These are phyloP conservation scores for Cylloceria caligata DNA, from an alignment of 2,888 invertebrate species.

Conservation along the genomic window DNA sequence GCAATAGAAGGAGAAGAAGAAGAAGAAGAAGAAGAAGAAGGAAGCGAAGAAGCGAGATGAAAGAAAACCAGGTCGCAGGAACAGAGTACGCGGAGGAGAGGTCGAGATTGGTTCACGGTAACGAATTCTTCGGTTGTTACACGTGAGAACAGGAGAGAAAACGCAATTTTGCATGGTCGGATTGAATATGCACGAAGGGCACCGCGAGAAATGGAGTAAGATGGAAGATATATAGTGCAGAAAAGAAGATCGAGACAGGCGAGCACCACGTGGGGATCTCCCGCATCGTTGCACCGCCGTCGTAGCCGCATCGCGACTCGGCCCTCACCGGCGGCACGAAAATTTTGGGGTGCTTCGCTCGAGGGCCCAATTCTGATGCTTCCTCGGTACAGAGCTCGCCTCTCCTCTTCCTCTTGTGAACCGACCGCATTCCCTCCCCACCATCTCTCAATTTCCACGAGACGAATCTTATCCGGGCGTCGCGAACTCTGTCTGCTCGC, in stretches of 20 bases:
- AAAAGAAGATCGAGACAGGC: slow-evolving; percentile 10
- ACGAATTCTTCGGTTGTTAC: slow-evolving; percentile 54
- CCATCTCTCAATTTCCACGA: slow-evolving; percentile 70
- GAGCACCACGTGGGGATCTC: slow-evolving; percentile 76
- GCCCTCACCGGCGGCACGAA: slow-evolving; percentile 75
- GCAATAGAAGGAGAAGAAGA: slow-evolving; percentile 10
- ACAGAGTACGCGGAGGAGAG: slow-evolving; percentile 41
- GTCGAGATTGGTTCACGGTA: slow-evolving; percentile 54
- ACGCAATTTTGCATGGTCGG: not conserved
- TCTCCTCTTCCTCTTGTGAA: slow-evolving; percentile 75
- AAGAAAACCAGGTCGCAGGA: slow-evolving; percentile 61
- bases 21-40: slow-evolving; percentile 48
- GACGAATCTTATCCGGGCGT: slow-evolving; percentile 66
- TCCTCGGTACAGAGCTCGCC: slow-evolving; percentile 70
- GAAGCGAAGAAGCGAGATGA: slow-evolving; percentile 54
- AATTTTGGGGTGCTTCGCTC: slow-evolving; percentile 70
- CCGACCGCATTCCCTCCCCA: slow-evolving; percentile 83
- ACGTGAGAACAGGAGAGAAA: slow-evolving; percentile 35
- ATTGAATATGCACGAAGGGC: not conserved
- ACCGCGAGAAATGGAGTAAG: no score
- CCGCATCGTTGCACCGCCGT: slow-evolving; percentile 36
- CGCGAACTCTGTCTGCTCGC: slow-evolving; percentile 48
- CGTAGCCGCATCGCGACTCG: slow-evolving; percentile 70
- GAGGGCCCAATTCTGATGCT: slow-evolving; percentile 49
- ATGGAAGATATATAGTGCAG: not conserved